phyloP scores from a whole-genome alignment of 2,113 vertebrate species.

The Tragelaphus imberbis region DNA sequence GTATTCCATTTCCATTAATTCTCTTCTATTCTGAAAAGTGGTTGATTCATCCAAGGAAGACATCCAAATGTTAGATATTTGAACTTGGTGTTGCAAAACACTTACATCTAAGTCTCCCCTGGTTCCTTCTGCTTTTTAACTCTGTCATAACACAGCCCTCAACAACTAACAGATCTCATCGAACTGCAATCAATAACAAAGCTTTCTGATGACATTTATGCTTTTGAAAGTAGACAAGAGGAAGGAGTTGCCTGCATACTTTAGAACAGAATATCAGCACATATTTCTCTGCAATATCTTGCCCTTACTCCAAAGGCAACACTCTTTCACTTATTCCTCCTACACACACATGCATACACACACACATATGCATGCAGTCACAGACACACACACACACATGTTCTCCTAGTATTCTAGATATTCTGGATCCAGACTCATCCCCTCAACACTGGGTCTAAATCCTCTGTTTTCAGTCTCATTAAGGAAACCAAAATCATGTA shows the following conservation, averaged over 20 bases:
- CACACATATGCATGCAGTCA: background rate
- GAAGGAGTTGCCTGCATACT: rapidly evolving
- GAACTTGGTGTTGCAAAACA: background rate
- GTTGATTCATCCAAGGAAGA: background rate
- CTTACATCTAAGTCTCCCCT: too few species aligned
- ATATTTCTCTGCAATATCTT: background rate
- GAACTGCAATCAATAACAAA: rapidly evolving
- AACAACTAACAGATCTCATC: background rate
- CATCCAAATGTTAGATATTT: background rate
- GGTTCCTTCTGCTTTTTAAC: background rate
- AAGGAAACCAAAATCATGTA: background rate
- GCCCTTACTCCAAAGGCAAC: too few species aligned
- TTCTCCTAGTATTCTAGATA: background rate
- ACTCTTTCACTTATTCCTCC: background rate
- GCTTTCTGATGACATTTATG: background rate
- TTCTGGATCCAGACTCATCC: background rate
- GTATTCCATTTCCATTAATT: background rate
- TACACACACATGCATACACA: background rate
- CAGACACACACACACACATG: background rate
- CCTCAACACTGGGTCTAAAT: too few species aligned
- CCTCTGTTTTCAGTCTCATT: background rate
- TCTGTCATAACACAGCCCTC: background rate
- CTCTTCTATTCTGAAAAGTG: background rate
- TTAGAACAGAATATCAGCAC: background rate
- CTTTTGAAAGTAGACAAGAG: background rate